phyloP scores from a whole-genome alignment of 2,797 vertebrate species.

The Artibeus lituratus region DNA sequence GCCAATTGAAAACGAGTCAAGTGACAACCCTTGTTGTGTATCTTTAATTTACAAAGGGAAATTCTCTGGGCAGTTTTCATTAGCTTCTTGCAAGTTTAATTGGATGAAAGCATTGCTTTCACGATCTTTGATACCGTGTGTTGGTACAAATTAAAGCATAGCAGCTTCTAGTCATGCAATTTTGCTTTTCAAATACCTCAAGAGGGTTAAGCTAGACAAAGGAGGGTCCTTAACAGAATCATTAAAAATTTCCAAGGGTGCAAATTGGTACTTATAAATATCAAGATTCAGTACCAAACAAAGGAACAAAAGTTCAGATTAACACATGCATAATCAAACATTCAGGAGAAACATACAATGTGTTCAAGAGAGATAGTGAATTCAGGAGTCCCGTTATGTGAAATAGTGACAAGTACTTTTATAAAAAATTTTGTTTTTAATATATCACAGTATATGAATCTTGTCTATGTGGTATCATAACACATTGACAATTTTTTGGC shows the following conservation, averaged over 20 bases:
- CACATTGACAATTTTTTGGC: not conserved
- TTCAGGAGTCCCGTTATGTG: not conserved
- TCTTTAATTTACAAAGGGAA: constrained; percentile 69
- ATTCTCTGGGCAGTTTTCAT: constrained; percentile 72
- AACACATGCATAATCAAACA: constrained; percentile 50
- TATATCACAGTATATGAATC: not conserved
- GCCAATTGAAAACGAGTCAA: not conserved
- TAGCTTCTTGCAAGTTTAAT: constrained; percentile 72
- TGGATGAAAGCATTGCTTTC: constrained; percentile 75
- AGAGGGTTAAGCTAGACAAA: constrained; percentile 61
- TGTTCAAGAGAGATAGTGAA: not conserved
- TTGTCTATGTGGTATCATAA: not conserved
- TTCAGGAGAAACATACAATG: constrained; percentile 5
- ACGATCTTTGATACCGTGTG: constrained; percentile 73
- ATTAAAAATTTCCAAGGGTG: constrained; percentile 42
- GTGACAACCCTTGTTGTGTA: not conserved
- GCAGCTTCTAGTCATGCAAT: constrained; percentile 70
- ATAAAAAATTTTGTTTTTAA: not conserved
- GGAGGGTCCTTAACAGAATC: constrained; percentile 61
- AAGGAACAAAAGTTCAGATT: constrained; percentile 63
- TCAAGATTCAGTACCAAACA: constrained; percentile 41
- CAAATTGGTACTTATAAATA: constrained; percentile 58
- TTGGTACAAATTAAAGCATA: constrained; percentile 75
- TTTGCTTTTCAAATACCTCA: constrained; percentile 73
- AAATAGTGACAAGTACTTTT: not conserved